These are phyloP conservation scores for Actinia tenebrosa DNA, from an alignment of 64 coral and sea anemone species.

Conservation along the genomic window DNA sequence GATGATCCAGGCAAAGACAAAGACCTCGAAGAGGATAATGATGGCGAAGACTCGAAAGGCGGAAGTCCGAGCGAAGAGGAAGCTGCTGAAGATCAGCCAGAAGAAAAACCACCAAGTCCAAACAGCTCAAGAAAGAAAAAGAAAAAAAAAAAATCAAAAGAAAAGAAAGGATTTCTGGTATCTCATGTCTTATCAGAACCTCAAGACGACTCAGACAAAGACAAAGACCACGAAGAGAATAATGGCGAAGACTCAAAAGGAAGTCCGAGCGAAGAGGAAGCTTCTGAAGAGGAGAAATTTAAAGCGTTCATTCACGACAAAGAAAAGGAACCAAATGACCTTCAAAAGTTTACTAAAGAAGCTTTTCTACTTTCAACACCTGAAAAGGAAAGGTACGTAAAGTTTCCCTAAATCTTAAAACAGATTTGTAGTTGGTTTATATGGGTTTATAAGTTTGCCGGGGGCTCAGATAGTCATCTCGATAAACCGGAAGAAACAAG, in stretches of 20 bases:
- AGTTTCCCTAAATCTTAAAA: neutral
- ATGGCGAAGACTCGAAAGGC: neutral
- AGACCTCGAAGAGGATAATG: neutral
- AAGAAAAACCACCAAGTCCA: too few species aligned
- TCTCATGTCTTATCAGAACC: neutral
- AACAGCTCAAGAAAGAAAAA: neutral
- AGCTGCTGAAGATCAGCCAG: neutral
- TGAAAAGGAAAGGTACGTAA: neutral
- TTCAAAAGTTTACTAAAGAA: neutral
- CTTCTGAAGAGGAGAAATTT: neutral
- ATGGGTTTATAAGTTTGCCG: too few species aligned
- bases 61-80: neutral
- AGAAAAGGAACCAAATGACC: neutral
- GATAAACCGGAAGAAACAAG: too few species aligned
- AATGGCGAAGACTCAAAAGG: neutral
- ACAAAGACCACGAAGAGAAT: neutral
- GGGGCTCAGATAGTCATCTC: too few species aligned
- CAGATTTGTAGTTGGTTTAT: too few species aligned
- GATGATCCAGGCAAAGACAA: conserved; percentile 15
- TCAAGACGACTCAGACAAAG: conserved; percentile 16
- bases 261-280: neutral
- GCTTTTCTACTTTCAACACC: neutral
- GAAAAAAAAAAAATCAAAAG: neutral
- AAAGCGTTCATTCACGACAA: neutral
- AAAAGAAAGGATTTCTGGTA: neutral